Conservation (phyloP, 2,113 vertebrate species). For the Gallinago paraguaiae region DNA sequence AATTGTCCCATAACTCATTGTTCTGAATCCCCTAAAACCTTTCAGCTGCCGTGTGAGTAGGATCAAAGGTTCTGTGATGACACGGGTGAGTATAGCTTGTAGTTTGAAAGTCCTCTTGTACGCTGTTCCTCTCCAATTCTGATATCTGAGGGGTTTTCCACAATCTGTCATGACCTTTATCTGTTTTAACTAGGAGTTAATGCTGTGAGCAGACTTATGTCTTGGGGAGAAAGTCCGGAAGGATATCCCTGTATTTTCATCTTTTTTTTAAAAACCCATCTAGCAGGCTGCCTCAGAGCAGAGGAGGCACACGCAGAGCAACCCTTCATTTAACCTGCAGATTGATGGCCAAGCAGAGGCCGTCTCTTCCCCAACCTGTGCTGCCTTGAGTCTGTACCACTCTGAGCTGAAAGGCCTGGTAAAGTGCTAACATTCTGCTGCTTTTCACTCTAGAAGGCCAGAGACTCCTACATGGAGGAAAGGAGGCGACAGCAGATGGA, state of each 20-base stretch:
- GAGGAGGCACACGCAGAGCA: not conserved
- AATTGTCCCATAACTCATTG: not conserved
- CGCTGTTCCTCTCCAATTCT: not conserved
- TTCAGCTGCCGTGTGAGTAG: not conserved
- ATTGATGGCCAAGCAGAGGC: not conserved
- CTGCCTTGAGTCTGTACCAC: not conserved
- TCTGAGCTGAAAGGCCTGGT: not conserved
- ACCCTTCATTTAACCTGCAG: not conserved
- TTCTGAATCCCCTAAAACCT: not conserved
- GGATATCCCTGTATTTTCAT: not conserved
- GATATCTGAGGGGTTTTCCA: not conserved
- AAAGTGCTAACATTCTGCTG: not conserved
- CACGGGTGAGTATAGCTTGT: not conserved
- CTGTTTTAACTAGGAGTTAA: not conserved
- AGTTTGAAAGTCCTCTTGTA: not conserved
- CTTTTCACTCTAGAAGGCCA: constrained; percentile 84
- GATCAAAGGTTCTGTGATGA: not conserved
- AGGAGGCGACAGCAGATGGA: constrained; percentile 86
- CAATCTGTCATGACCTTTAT: not conserved
- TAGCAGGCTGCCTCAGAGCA: not conserved
- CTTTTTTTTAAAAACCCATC: not conserved
- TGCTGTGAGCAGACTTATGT: not conserved
- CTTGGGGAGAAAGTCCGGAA: not conserved
- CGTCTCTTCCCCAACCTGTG: not conserved
- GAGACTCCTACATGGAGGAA: constrained; percentile 85